Percentiles rank a stretch among this genome's conserved stretches.
Conservation (phyloP, 2,113 vertebrate genomes). For the Numenius arquata region DNA sequence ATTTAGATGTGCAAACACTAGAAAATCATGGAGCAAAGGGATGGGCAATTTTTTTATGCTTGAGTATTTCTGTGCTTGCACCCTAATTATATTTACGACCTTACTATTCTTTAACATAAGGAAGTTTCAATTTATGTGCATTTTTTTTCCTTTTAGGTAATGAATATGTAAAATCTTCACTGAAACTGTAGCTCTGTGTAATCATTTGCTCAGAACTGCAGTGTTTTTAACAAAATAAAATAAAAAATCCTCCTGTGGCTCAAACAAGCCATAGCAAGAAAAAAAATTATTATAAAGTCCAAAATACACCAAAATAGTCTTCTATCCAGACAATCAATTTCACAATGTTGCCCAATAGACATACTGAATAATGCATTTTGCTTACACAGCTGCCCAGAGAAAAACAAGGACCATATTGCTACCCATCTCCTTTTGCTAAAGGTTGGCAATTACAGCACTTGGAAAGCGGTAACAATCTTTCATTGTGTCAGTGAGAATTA, state of each 20-base stretch:
- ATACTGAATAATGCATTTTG: background rate
- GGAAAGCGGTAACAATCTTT: background rate
- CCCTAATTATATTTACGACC: rapidly evolving
- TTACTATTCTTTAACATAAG: background rate
- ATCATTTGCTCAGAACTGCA: background rate
- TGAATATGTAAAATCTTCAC: background rate
- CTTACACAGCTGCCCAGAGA: slow-evolving; percentile 32
- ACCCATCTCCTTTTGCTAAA: slow-evolving; percentile 8
- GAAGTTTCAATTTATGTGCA: background rate
- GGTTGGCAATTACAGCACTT: slow-evolving; percentile 29
- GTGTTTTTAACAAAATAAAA: background rate
- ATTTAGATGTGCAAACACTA: background rate
- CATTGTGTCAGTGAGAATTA: slow-evolving; percentile 29
- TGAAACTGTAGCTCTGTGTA: background rate
- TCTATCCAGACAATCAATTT: background rate
- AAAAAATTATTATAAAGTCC: background rate
- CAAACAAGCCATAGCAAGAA: background rate
- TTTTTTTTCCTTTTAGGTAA: background rate
- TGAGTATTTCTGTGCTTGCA: background rate
- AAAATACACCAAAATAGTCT: background rate
- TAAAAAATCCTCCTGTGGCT: background rate
- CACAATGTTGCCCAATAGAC: background rate
- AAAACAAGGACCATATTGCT: slow-evolving; percentile 34
- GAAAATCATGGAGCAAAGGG: background rate
- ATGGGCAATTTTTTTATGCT: background rate